Evolutionary conservation across 2,888 invertebrate species (phyloP).

Genomic region (Tiliacea citrago): DNA sequence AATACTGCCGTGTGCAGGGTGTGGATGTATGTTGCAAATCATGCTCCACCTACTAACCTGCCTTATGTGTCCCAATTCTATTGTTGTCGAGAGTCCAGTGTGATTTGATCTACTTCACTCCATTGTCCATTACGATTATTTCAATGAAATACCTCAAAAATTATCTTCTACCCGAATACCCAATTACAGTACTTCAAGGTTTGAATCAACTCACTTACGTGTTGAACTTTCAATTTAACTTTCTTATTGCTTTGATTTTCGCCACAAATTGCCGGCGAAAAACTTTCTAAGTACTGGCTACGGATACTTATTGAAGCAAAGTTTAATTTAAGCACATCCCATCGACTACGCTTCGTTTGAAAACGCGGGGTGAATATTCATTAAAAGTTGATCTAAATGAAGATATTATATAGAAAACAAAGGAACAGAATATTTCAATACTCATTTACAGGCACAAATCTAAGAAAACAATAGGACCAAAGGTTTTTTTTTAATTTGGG

Average conservation of each 20-base stretch:
- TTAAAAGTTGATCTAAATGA: constrained; percentile 23
- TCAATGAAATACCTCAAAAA: neutral
- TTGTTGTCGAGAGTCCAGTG: neutral
- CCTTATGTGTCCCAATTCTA: no score
- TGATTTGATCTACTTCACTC: neutral
- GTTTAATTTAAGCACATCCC: constrained; percentile 57
- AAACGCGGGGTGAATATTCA: constrained; percentile 58
- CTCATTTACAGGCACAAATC: neutral
- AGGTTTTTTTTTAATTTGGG: neutral
- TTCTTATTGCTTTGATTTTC: constrained; percentile 30
- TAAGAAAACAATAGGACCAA: constrained; percentile 3
- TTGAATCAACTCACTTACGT: constrained; percentile 15
- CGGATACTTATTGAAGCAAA: constrained; percentile 27
- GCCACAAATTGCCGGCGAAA: constrained; percentile 30
- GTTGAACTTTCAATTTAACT: constrained; percentile 47
- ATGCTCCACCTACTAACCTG: no score
- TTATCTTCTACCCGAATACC: neutral
- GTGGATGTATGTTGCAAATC: no score
- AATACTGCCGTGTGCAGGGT: no score
- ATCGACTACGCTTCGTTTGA: constrained; percentile 35
- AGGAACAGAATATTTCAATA: constrained; percentile 32
- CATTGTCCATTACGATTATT: neutral
- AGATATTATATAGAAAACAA: neutral
- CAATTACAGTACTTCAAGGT: constrained; percentile 32
- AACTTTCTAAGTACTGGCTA: constrained; percentile 26